Evolutionary conservation across 2,797 vertebrate genomes (phyloP).

Genomic region (Pachyuromys duprasi): DNA sequence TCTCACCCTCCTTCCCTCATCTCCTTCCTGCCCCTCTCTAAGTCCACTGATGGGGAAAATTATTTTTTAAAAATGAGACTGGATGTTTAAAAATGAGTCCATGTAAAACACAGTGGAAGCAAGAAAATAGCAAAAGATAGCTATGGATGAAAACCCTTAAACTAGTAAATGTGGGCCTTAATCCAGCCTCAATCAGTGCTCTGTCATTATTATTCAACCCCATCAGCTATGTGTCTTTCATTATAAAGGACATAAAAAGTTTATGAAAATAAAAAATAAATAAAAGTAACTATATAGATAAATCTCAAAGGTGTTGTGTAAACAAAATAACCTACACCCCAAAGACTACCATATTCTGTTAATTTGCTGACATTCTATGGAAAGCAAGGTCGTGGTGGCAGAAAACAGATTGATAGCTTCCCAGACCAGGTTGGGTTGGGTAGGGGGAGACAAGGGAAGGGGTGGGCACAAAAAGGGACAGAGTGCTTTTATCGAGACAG

Average conservation of each 20-base stretch:
- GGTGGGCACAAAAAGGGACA: background rate
- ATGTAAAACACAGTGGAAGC: background rate
- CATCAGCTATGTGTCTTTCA: background rate
- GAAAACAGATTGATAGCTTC: background rate
- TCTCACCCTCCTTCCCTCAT: too few relatives aligned
- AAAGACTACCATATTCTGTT: background rate
- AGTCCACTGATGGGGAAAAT: too few relatives aligned
- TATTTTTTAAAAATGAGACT: background rate
- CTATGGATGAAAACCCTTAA: background rate
- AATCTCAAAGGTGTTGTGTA: constrained; percentile 42
- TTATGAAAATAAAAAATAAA: background rate
- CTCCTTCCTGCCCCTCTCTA: too few relatives aligned
- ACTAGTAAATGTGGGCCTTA: too few relatives aligned
- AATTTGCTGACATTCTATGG: constrained; percentile 16
- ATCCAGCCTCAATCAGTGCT: background rate
- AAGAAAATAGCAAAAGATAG: background rate
- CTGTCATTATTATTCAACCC: background rate
- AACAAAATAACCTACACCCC: constrained; percentile 6
- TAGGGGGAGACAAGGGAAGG: background rate
- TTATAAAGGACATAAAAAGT: background rate
- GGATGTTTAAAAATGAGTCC: background rate
- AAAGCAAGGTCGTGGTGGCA: background rate
- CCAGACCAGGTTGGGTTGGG: too few relatives aligned
- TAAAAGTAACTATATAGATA: background rate
- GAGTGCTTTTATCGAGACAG: background rate